phyloP scores from a whole-genome alignment of 2,113 vertebrate genomes.

The Ramphastos sulfuratus region DNA sequence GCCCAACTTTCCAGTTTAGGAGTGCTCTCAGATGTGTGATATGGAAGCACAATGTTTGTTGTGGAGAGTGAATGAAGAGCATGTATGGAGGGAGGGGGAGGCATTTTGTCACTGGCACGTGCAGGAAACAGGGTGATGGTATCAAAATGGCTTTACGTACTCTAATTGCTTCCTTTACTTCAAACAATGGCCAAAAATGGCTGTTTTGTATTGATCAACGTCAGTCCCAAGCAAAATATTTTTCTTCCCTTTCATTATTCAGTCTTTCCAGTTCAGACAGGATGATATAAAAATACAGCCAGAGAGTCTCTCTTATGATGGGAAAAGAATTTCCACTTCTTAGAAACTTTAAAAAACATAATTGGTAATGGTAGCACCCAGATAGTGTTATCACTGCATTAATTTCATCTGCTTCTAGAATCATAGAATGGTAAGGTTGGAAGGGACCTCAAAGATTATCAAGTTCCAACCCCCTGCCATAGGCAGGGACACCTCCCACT shows the following conservation, averaged over 20 bases:
- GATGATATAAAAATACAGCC: not conserved
- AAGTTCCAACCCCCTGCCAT: too few relatives aligned
- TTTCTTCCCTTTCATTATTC: not conserved
- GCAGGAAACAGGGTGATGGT: not conserved
- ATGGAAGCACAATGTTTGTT: not conserved
- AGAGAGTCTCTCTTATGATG: not conserved
- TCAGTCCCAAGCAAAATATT: not conserved
- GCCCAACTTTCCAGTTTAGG: not conserved
- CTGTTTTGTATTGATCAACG: not conserved
- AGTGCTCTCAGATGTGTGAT: not conserved
- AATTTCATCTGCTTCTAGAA: not conserved
- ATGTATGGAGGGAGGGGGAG: not conserved
- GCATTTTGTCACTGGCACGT: not conserved
- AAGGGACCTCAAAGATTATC: too few relatives aligned
- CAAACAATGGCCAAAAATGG: not conserved
- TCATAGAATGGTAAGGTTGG: too few relatives aligned
- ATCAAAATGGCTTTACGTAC: not conserved
- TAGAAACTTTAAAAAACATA: not conserved
- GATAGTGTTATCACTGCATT: not conserved
- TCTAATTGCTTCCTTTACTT: slow-evolving; percentile 14
- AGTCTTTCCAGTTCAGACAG: not conserved
- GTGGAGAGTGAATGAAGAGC: not conserved
- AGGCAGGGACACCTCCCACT: too few relatives aligned
- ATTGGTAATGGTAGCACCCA: not conserved
- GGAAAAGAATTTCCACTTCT: not conserved